Evolutionary conservation across 2,797 vertebrate genomes (phyloP).

Genomic region (Bradypus variegatus): DNA sequence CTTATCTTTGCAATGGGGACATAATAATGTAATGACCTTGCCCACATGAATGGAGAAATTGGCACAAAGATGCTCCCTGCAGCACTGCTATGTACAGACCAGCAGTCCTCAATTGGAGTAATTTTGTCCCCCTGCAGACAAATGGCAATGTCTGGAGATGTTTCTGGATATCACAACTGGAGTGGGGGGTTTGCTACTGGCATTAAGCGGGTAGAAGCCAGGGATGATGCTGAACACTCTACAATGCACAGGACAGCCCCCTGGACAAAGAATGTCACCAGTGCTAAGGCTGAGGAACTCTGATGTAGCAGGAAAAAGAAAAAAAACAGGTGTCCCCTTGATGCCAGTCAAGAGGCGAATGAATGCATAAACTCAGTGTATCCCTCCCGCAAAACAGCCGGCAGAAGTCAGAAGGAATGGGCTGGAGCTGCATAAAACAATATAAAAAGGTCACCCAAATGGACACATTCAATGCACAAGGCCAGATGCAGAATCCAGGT

Average conservation of each 20-base stretch:
- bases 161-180: background rate
- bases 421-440: background rate
- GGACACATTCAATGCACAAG: background rate
- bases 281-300: background rate
- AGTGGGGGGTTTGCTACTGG: background rate
- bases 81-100: background rate
- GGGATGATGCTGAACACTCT: background rate
- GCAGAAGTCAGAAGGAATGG: background rate
- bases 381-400: background rate
- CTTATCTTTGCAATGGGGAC: background rate
- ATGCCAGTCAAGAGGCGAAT: background rate
- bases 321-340: background rate
- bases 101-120: background rate
- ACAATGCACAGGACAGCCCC: background rate
- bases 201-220: background rate
- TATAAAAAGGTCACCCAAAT: background rate
- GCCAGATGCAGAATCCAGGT: background rate
- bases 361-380: background rate
- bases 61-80: background rate
- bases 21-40: rapidly evolving
- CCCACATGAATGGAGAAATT: background rate
- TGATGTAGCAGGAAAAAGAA: background rate
- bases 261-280: background rate
- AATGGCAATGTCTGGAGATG: background rate
- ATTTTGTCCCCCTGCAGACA: background rate